Conservation (phyloP, 2,797 vertebrate species). For the Cephalopachus bancanus region DNA sequence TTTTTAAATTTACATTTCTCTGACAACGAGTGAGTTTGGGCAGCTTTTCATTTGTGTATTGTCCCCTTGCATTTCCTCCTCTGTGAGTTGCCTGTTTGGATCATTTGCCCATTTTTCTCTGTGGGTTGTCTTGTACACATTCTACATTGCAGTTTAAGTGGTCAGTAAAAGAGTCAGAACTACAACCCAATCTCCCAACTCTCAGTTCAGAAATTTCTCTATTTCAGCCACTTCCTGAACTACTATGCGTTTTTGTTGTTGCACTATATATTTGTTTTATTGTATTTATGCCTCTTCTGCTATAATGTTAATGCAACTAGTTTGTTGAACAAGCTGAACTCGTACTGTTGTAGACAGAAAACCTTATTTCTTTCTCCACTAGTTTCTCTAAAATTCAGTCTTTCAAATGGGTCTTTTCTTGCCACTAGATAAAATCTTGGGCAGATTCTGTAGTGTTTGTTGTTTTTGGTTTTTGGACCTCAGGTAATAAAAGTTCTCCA, state of each 20-base stretch:
- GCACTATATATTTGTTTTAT: neutral
- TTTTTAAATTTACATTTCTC: constrained; percentile 11
- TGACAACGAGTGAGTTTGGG: neutral
- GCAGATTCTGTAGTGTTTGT: neutral
- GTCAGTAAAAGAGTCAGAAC: neutral
- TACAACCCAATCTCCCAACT: neutral
- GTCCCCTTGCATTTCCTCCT: neutral
- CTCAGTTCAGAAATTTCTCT: neutral
- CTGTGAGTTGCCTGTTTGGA: neutral
- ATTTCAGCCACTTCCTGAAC: neutral
- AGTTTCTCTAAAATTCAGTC: constrained; percentile 19
- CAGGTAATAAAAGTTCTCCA: neutral
- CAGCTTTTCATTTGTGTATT: neutral
- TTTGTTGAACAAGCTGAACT: constrained; percentile 25
- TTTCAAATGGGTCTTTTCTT: neutral
- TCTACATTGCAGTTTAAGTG: neutral
- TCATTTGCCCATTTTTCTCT: neutral
- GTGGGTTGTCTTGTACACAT: neutral
- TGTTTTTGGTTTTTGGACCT: neutral
- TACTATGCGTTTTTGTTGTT: neutral
- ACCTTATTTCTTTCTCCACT: neutral
- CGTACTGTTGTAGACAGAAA: neutral
- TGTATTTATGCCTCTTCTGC: constrained; percentile 21
- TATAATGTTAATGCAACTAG: neutral
- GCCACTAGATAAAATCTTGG: neutral